These are phyloP conservation scores for Pandemis corylana DNA, from an alignment of 2,888 invertebrate species.

Conservation along the genomic window DNA sequence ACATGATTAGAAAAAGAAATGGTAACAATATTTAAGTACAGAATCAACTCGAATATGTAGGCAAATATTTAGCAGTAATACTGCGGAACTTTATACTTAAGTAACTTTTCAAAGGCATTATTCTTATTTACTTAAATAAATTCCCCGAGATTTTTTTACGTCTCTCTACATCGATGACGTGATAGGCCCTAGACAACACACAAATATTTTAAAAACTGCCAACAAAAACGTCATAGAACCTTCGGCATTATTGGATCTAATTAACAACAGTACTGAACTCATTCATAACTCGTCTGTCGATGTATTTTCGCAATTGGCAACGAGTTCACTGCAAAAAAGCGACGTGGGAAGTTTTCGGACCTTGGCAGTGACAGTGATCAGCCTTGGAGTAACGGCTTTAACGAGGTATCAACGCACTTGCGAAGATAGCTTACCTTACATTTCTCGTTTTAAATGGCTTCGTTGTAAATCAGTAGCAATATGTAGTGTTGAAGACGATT, in stretches of 20 bases:
- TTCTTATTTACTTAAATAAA: no score
- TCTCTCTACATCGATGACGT: no score
- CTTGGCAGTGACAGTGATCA: constrained; percentile 34
- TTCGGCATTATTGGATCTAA: constrained; percentile 8
- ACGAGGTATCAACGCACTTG: neutral
- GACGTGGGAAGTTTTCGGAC: constrained; percentile 28
- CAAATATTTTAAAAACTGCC: neutral
- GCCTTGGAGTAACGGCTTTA: constrained; percentile 25
- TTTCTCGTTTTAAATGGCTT: neutral
- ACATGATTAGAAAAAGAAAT: neutral
- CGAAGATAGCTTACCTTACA: neutral
- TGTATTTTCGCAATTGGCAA: constrained; percentile 23
- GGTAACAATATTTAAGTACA: no score
- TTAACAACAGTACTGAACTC: constrained; percentile 27
- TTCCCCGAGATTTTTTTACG: no score
- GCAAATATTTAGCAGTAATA: no score
- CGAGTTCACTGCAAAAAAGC: constrained; percentile 22
- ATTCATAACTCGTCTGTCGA: constrained; percentile 28
- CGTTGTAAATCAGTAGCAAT: neutral
- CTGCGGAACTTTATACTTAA: no score
- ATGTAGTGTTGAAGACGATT: no score
- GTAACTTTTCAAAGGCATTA: no score
- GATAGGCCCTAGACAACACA: neutral
- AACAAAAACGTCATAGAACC: neutral
- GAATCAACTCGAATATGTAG: no score